A percentile compares a stretch with the other conserved stretches of the same genome.
Evolutionary conservation across 1,140 invertebrate genomes (phyloP).

Genomic region (Lerema accius): DNA sequence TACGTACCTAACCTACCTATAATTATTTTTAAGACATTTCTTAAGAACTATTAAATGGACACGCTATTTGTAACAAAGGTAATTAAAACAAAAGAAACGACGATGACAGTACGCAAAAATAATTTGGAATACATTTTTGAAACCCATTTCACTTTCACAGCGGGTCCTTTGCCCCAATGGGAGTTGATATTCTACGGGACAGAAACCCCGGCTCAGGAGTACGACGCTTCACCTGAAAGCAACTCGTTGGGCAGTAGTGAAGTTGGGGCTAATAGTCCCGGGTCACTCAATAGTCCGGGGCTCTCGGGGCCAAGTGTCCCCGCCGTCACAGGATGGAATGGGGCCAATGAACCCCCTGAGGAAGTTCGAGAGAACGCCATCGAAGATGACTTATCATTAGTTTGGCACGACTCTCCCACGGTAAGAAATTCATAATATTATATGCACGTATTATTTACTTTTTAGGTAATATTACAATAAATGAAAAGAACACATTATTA

Average conservation of each 20-base stretch:
- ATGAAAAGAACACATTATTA: too few species aligned
- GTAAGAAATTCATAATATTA: too few species aligned
- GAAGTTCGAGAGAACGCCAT: conserved; percentile 60
- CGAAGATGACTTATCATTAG: conserved; percentile 63
- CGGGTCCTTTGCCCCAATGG: conserved; percentile 85
- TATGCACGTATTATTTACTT: too few species aligned
- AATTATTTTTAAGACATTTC: too few species aligned
- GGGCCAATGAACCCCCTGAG: conserved; percentile 43
- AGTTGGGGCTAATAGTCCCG: conserved; percentile 6
- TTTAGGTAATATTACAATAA: too few species aligned
- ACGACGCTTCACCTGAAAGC: conserved; percentile 65
- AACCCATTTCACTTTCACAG: conserved; percentile 39
- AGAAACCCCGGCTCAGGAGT: conserved; percentile 83
- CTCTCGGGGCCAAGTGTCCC: conserved; percentile 1
- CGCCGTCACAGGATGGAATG: conserved; percentile 43
- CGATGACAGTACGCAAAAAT: neutral
- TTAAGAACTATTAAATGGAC: too few species aligned
- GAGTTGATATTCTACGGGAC: conserved; percentile 91
- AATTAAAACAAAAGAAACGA: too few species aligned
- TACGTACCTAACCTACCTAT: too few species aligned
- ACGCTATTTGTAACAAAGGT: too few species aligned
- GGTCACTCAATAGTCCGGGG: neutral
- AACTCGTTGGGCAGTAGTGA: conserved; percentile 41
- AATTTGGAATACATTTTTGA: conserved; percentile 8
- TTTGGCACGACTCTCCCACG: conserved; percentile 69